A percentile compares a stretch with the other conserved stretches of the same genome.
Evolutionary conservation across 2,888 invertebrate genomes (phyloP).

Genomic region (Metalampra italica): DNA sequence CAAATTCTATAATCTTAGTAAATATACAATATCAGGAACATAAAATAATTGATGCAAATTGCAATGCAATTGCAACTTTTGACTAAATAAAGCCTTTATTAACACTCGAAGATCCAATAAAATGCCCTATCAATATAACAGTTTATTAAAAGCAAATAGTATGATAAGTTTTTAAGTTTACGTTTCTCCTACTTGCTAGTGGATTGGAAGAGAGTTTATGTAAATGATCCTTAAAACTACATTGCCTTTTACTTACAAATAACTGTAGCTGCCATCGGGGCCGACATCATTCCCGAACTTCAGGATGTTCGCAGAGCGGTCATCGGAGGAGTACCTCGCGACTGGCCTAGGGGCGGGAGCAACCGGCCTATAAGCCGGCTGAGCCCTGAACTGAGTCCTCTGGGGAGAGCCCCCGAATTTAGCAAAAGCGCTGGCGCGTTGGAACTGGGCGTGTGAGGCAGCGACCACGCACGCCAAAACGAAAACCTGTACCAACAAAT

Average conservation of each 20-base stretch:
- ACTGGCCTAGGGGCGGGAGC: conserved; percentile 5
- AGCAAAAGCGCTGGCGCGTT: conserved; percentile 13
- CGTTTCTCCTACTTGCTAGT: too few relatives aligned
- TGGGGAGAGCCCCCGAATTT: conserved; percentile 2
- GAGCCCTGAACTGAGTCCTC: conserved; percentile 19
- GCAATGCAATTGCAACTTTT: too few relatives aligned
- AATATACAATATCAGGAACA: too few relatives aligned
- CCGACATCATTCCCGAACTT: conserved; percentile 61
- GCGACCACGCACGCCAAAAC: conserved; percentile 43
- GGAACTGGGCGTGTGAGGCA: conserved; percentile 40
- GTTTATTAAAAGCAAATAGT: too few relatives aligned
- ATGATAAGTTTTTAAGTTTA: too few relatives aligned
- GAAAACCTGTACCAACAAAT: conserved; percentile 30
- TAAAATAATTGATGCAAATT: too few relatives aligned
- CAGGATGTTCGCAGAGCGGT: conserved; percentile 42
- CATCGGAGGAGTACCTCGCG: conserved; percentile 19
- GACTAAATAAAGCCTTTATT: too few relatives aligned
- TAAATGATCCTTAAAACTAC: too few relatives aligned
- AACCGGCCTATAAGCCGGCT: conserved; percentile 17
- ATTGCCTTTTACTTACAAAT: conserved; percentile 65
- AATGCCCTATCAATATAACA: too few relatives aligned
- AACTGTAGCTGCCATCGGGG: conserved; percentile 75
- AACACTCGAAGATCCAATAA: too few relatives aligned
- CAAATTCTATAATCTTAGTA: too few relatives aligned
- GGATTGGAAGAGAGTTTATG: too few relatives aligned